A percentile compares a stretch with the other conserved stretches of the same genome.
These are phyloP conservation scores for Calcarius lapponicus DNA, from an alignment of 2,797 vertebrate species.

Conservation along the genomic window DNA sequence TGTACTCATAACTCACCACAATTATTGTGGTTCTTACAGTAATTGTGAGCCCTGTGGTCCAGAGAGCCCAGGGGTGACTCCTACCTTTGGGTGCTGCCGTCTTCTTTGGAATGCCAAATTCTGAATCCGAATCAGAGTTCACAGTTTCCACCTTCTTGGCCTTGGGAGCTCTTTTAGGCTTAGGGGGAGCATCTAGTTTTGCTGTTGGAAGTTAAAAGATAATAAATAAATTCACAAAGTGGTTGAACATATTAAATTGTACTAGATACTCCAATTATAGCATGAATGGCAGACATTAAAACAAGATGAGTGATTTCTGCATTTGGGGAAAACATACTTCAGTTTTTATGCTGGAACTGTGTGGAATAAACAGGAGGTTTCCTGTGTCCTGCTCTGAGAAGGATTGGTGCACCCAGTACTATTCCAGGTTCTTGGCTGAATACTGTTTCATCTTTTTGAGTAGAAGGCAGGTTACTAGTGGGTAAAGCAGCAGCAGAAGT, in stretches of 20 bases:
- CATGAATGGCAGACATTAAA: neutral
- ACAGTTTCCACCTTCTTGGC: constrained; percentile 90
- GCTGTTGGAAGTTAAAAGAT: constrained; percentile 73
- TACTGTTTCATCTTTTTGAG: neutral
- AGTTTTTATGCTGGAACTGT: neutral
- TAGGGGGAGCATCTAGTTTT: constrained; percentile 84
- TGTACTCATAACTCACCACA: neutral
- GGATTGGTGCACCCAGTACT: neutral
- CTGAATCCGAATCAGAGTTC: constrained; percentile 94
- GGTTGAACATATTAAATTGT: neutral
- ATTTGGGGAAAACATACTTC: neutral
- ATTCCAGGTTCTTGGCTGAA: neutral
- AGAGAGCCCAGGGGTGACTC: neutral
- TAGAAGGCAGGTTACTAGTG: neutral
- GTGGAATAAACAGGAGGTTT: neutral
- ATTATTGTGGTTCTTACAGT: neutral
- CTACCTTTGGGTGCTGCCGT: constrained; percentile 85
- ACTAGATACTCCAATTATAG: neutral
- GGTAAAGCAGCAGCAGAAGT: neutral
- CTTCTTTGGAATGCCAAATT: constrained; percentile 89
- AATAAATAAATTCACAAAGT: neutral
- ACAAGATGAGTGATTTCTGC: neutral
- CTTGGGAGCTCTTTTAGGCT: constrained; percentile 89
- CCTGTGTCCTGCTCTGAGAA: neutral
- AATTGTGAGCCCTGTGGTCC: neutral